Conservation (phyloP, 2,888 invertebrate genomes). For the Nephrocerus scutellatus region DNA sequence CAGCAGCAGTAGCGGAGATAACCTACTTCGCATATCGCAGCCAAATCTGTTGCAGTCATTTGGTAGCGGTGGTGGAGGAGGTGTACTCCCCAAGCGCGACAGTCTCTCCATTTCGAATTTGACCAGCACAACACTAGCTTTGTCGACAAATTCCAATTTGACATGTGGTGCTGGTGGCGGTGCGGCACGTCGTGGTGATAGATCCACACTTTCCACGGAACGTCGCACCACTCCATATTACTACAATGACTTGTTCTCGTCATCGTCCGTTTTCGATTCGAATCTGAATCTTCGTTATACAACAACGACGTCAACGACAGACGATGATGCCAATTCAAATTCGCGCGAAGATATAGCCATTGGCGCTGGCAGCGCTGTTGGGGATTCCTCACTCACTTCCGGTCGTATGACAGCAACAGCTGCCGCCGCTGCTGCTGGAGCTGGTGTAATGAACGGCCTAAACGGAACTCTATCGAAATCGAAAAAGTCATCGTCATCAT, state of each 20-base stretch:
- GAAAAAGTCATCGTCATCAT: no score
- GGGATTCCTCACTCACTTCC: not conserved
- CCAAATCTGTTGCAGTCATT: conserved; percentile 33
- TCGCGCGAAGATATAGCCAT: no score
- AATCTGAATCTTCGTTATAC: conserved; percentile 42
- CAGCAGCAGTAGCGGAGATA: conserved; percentile 14
- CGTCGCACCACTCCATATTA: conserved; percentile 44
- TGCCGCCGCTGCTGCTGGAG: conserved; percentile 22
- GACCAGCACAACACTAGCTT: conserved; percentile 25
- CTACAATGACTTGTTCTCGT: conserved; percentile 42
- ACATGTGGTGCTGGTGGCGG: conserved; percentile 15
- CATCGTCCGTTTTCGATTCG: conserved; percentile 42
- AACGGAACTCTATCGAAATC: no score
- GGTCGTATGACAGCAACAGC: conserved; percentile 15
- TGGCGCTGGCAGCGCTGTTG: no score
- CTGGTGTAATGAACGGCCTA: conserved; percentile 12
- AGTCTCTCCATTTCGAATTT: conserved; percentile 34
- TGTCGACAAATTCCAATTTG: conserved; percentile 25
- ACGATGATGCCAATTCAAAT: conserved; percentile 10
- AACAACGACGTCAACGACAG: conserved; percentile 10
- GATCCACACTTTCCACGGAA: conserved; percentile 28
- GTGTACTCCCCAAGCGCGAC: conserved; percentile 26
- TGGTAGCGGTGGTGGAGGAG: conserved; percentile 14
- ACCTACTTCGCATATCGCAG: conserved; percentile 38
- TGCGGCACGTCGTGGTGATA: conserved; percentile 4